Evolutionary conservation across 1,140 invertebrate species (phyloP).

Genomic region (Drosophila bipectinata): DNA sequence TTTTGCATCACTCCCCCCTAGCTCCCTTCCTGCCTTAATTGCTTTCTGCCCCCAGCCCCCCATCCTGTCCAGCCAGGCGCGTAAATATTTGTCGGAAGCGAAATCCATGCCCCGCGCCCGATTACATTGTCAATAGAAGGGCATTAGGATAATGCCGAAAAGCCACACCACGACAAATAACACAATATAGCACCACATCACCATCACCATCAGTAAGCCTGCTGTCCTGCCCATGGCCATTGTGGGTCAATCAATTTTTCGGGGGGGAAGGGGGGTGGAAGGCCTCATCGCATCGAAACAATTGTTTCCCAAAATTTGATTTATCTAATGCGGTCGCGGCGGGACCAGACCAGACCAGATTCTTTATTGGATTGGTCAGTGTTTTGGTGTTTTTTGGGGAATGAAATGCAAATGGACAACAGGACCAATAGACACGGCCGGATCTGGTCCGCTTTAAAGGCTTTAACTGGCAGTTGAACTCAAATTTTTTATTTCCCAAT

Average conservation of each 20-base stretch:
- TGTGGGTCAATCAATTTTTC: conserved; percentile 66
- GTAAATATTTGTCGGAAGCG: conserved; percentile 39
- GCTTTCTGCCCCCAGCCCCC: no score
- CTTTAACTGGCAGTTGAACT: conserved; percentile 11
- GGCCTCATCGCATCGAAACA: conserved; percentile 48
- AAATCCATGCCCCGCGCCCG: conserved; percentile 24
- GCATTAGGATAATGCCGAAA: conserved; percentile 70
- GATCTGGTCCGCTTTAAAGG: not conserved
- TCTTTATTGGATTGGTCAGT: conserved; percentile 35
- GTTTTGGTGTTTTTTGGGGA: not conserved
- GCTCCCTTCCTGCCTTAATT: no score
- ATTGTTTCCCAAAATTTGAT: conserved; percentile 50
- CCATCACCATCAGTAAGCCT: no score
- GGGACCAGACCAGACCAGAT: conserved; percentile 1
- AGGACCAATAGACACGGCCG: not conserved
- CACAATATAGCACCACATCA: not conserved
- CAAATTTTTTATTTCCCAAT: not conserved
- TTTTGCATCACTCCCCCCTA: no score
- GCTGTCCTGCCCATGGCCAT: not conserved
- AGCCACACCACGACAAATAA: conserved; percentile 28
- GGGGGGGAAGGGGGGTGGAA: not conserved
- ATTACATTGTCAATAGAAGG: conserved; percentile 73
- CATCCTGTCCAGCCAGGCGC: conserved; percentile 6
- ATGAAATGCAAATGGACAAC: conserved; percentile 7
- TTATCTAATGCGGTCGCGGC: conserved; percentile 56